A percentile compares a stretch with the other conserved stretches of the same genome.
phyloP scores from a whole-genome alignment of 2,888 invertebrate species.

The Muscina levida region DNA sequence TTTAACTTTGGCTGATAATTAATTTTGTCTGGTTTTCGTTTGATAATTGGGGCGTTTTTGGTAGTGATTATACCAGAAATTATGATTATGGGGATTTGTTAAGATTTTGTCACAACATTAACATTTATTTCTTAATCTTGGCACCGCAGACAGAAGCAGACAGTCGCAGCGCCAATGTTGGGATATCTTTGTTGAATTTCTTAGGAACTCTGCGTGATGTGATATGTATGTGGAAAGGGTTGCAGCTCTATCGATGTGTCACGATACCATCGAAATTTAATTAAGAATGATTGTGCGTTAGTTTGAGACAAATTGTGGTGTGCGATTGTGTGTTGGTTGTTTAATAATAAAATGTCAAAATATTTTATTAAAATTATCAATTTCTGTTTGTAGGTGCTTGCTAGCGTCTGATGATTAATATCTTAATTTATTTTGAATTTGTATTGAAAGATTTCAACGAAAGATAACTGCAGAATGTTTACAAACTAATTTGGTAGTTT shows the following conservation, averaged over 20 bases:
- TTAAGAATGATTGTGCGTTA: constrained; percentile 40
- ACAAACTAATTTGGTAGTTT: too few species aligned
- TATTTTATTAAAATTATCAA: constrained; percentile 35
- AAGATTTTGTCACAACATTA: constrained; percentile 61
- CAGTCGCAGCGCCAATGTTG: not conserved
- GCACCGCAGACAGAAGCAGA: too few species aligned
- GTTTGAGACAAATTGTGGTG: constrained; percentile 49
- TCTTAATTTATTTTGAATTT: constrained; percentile 27
- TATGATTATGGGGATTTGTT: constrained; percentile 55
- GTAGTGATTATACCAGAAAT: constrained; percentile 43
- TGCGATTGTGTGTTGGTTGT: constrained; percentile 6
- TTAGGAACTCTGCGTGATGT: constrained; percentile 60
- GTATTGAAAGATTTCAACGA: not conserved
- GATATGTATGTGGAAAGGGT: not conserved
- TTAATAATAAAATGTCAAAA: constrained; percentile 43
- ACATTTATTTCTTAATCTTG: constrained; percentile 60
- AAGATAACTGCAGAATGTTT: not conserved
- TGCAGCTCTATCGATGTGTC: not conserved
- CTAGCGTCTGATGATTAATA: not conserved
- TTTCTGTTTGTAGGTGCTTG: not conserved
- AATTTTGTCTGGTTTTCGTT: constrained; percentile 46
- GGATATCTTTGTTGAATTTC: constrained; percentile 35
- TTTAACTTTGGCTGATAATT: constrained; percentile 52
- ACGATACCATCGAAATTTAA: constrained; percentile 23
- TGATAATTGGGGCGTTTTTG: constrained; percentile 11